These are phyloP conservation scores for Siniperca obscura DNA, from an alignment of 2,797 vertebrate genomes.

Conservation along the genomic window DNA sequence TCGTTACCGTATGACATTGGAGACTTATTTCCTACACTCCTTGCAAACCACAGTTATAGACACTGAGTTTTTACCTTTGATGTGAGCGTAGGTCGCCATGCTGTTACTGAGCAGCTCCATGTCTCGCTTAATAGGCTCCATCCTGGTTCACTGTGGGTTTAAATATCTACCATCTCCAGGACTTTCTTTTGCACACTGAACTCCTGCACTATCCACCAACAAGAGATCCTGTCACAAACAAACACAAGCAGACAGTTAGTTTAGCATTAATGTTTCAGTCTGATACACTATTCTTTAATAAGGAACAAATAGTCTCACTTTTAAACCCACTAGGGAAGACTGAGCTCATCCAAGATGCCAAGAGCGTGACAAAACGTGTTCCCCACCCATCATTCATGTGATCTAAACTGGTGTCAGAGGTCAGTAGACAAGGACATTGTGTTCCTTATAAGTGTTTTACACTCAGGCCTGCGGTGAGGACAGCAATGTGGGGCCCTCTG, in stretches of 20 bases:
- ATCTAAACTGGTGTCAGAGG: slow-evolving; percentile 52
- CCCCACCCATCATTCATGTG: slow-evolving; percentile 16
- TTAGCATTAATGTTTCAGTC: no score
- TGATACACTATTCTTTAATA: not conserved
- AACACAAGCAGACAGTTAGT: slow-evolving; percentile 19
- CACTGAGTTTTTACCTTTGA: slow-evolving; percentile 75
- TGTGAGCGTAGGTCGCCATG: slow-evolving; percentile 85
- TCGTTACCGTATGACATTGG: no score
- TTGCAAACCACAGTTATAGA: not conserved
- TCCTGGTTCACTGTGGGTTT: slow-evolving; percentile 47
- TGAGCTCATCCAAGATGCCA: slow-evolving; percentile 23
- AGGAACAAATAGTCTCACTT: not conserved
- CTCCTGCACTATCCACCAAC: slow-evolving; percentile 5
- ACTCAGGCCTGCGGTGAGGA: slow-evolving; percentile 17
- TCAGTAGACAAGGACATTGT: slow-evolving; percentile 44
- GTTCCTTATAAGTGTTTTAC: slow-evolving; percentile 54
- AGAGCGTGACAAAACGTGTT: slow-evolving; percentile 1
- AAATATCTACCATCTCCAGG: slow-evolving; percentile 48
- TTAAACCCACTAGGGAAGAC: not conserved
- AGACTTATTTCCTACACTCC: not conserved
- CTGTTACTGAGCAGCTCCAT: slow-evolving; percentile 87
- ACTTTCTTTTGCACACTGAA: not conserved
- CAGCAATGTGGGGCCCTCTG: slow-evolving; percentile 18
- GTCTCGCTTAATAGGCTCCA: slow-evolving; percentile 83
- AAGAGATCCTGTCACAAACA: slow-evolving; percentile 36